phyloP scores from a whole-genome alignment of 1,140 invertebrate species.

The Drosophila kanapiae region DNA sequence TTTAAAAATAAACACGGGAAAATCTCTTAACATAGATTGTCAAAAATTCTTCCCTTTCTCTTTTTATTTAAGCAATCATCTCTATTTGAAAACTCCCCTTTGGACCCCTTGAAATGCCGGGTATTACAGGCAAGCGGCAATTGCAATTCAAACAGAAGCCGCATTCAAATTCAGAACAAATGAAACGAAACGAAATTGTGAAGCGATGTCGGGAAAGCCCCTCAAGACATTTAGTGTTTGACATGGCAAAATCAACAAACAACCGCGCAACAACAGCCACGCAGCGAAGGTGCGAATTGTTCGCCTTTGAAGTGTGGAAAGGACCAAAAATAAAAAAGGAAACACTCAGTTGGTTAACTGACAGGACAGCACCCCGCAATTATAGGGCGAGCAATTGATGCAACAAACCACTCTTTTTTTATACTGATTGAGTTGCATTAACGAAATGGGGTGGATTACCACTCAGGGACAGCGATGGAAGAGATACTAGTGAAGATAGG shows the following conservation, averaged over 20 bases:
- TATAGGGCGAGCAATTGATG: slow-evolving; percentile 36
- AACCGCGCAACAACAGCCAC: slow-evolving; percentile 19
- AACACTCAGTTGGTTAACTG: slow-evolving; percentile 38
- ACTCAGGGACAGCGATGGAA: slow-evolving; percentile 1
- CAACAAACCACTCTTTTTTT: slow-evolving; percentile 27
- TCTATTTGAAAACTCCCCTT: background rate
- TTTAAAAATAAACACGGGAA: no score
- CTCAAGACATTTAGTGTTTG: slow-evolving; percentile 70
- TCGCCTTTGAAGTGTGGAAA: slow-evolving; percentile 48
- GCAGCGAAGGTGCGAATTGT: slow-evolving; percentile 33
- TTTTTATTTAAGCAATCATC: no score
- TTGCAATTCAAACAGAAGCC: slow-evolving; percentile 47
- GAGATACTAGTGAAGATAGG: background rate
- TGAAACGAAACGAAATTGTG: slow-evolving; percentile 65
- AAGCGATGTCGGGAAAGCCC: slow-evolving; percentile 46
- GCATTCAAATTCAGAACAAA: slow-evolving; percentile 72
- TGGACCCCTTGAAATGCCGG: background rate
- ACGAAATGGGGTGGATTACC: slow-evolving; percentile 6
- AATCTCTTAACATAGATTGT: no score
- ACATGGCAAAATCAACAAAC: slow-evolving; percentile 42
- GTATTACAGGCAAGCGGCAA: slow-evolving; percentile 31
- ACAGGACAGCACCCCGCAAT: slow-evolving; percentile 31
- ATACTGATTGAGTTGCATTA: slow-evolving; percentile 17
- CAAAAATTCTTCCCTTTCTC: no score
- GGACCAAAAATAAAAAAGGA: slow-evolving; percentile 27